Conservation (phyloP, 2,888 invertebrate species). For the Leuctra nigra region DNA sequence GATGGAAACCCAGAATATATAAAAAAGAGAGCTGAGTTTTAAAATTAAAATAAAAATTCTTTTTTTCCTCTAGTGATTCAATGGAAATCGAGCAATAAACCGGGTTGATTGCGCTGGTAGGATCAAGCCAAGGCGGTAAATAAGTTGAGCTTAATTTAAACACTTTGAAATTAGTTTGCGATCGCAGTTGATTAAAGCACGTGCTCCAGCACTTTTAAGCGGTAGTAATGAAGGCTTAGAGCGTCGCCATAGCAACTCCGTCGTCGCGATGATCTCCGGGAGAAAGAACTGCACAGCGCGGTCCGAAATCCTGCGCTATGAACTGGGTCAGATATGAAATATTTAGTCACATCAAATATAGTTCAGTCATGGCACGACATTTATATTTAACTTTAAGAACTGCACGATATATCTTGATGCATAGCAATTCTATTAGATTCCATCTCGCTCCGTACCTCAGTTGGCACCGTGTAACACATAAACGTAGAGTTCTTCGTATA, state of each 20-base stretch:
- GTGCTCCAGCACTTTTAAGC: background rate
- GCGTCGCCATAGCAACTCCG: background rate
- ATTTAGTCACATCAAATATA: slow-evolving; percentile 14
- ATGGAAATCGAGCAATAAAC: background rate
- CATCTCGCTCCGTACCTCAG: background rate
- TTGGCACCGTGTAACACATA: background rate
- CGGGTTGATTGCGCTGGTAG: background rate
- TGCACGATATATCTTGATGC: background rate
- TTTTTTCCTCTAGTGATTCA: slow-evolving; percentile 11
- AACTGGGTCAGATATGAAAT: slow-evolving; percentile 10
- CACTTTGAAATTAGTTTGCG: slow-evolving; percentile 18
- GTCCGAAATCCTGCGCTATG: background rate
- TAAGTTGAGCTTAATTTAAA: slow-evolving; percentile 15
- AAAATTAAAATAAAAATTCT: slow-evolving; percentile 7
- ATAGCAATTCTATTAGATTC: background rate
- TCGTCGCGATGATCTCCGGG: background rate
- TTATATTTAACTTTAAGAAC: no score
- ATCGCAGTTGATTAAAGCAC: slow-evolving; percentile 16
- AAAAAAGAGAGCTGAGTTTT: background rate
- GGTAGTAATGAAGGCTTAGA: background rate
- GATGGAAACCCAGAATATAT: background rate
- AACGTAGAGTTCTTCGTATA: background rate
- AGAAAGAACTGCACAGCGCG: slow-evolving; percentile 3
- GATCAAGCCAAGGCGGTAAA: slow-evolving; percentile 12
- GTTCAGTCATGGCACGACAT: no score